Evolutionary conservation across 2,888 invertebrate species (phyloP).

Genomic region (Drosophila lacicola): DNA sequence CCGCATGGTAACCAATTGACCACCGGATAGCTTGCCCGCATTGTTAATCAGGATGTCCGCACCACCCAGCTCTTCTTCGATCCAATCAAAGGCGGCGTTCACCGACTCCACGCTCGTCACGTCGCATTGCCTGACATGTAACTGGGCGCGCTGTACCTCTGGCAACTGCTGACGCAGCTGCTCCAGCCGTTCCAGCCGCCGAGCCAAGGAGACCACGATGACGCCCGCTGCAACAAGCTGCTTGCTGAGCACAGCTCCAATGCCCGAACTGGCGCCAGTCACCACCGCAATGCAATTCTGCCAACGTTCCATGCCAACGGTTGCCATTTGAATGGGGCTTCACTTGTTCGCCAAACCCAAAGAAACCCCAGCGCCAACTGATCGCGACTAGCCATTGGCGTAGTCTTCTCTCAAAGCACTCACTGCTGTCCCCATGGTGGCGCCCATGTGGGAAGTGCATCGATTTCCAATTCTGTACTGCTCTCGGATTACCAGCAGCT

Average conservation of each 20-base stretch:
- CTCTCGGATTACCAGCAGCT: constrained; percentile 29
- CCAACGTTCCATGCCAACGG: constrained; percentile 86
- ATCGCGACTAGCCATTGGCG: constrained; percentile 5
- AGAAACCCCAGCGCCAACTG: constrained; percentile 8
- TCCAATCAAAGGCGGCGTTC: constrained; percentile 85
- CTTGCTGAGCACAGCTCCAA: constrained; percentile 86
- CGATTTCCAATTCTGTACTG: background rate
- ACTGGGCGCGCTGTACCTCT: constrained; percentile 30
- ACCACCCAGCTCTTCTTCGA: constrained; percentile 86
- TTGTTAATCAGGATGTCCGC: constrained; percentile 87
- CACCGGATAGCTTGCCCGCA: constrained; percentile 85
- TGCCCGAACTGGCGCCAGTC: constrained; percentile 88
- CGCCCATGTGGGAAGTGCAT: constrained; percentile 1
- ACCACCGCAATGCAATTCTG: constrained; percentile 87
- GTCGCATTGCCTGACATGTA: constrained; percentile 82
- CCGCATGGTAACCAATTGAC: constrained; percentile 64
- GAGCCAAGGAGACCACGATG: constrained; percentile 86
- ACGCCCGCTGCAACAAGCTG: constrained; percentile 86
- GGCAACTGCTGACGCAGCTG: constrained; percentile 53
- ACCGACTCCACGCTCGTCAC: constrained; percentile 86
- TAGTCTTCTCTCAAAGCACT: background rate
- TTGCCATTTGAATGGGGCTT: constrained; percentile 27
- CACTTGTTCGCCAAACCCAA: background rate
- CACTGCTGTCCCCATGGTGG: background rate
- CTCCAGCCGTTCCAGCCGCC: constrained; percentile 83